These are phyloP conservation scores for Chaenogobius annularis DNA, from an alignment of 2,113 vertebrate species.

Conservation along the genomic window DNA sequence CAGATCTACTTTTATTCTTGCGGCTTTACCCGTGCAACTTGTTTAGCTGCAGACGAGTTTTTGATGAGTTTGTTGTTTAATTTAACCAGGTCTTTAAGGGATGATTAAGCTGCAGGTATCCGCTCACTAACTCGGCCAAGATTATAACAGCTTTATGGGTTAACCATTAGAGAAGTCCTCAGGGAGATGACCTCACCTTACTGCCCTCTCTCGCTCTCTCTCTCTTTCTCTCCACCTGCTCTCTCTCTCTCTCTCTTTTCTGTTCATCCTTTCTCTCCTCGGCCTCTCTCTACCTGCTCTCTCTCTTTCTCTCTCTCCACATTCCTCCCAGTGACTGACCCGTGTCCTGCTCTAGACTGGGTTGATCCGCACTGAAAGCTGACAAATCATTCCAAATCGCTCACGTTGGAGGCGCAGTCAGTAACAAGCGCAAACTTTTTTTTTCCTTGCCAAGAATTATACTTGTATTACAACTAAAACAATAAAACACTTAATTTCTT, in stretches of 20 bases:
- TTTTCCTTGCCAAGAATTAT: background rate
- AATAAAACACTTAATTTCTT: no score
- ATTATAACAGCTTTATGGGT: constrained; percentile 2
- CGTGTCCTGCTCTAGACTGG: constrained; percentile 5
- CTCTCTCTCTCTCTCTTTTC: background rate
- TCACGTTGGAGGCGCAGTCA: background rate
- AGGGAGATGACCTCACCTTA: constrained; percentile 5
- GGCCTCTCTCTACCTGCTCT: constrained; percentile 1
- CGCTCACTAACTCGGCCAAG: background rate
- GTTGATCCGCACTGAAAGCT: constrained; percentile 1
- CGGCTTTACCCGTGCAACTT: background rate
- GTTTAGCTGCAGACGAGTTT: background rate
- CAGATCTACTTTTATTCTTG: no score
- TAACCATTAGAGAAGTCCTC: constrained; percentile 5
- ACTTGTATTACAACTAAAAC: no score
- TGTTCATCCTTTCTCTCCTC: background rate
- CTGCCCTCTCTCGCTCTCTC: background rate
- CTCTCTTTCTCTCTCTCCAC: background rate
- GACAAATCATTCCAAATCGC: constrained; percentile 4
- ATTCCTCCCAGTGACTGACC: constrained; percentile 7
- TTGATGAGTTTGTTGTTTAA: constrained; percentile 2
- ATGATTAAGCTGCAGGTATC: constrained; percentile 1
- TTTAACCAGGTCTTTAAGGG: background rate
- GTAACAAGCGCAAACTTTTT: background rate
- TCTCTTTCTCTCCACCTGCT: no score